Evolutionary conservation across 1,140 invertebrate genomes (phyloP), one percentile per base, ranked within the genome.

Genomic region (Bombus impatiens): DNA sequence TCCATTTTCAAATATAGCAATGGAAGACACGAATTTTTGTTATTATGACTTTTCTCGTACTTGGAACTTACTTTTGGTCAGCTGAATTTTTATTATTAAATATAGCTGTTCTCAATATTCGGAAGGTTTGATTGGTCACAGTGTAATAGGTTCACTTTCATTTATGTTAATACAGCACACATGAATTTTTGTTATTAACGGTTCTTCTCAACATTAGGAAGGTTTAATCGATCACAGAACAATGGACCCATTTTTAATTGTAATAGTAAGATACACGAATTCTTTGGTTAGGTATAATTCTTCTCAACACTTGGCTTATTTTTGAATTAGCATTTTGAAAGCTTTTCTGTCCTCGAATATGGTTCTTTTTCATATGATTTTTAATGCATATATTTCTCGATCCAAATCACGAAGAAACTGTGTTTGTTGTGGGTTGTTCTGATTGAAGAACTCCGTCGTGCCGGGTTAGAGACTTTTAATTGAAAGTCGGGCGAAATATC

Each of bases 391-490:
- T 62, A 62, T 13, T 62, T n/a, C 59, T 62, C n/a, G 12, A 32
- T 67, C 13, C n/a, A 18, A 3, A 32, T 68, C 35, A 35, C 67
- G 35, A 68, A 68, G 40, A n/a, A 72, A 72, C 13, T 15, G 25
- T 8, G 42, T 25, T 59, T 6, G 18, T 28, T n/a, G 12, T 28
- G 12, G 28, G 59, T 62, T 62, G 25, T 12, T 32, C 28, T 59
- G 22, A 6, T 37, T 37, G n/a, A 4, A 25, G 28, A 28, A 15
- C 42, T 76, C n/a, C 12, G 6, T 35, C 18, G 44, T 32, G 9
- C 15, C 22, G 28, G 35, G 25, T n/a, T 18, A 22, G 62, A 37
- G 47, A 35, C 53, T 40, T 79, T 68, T 79, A 79, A 79, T 79
- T 79, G 68, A 35, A 72, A 72, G 42, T 47, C 79, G 10, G 3